Conservation (phyloP, 2,113 vertebrate genomes). For the Carassius carassius region DNA sequence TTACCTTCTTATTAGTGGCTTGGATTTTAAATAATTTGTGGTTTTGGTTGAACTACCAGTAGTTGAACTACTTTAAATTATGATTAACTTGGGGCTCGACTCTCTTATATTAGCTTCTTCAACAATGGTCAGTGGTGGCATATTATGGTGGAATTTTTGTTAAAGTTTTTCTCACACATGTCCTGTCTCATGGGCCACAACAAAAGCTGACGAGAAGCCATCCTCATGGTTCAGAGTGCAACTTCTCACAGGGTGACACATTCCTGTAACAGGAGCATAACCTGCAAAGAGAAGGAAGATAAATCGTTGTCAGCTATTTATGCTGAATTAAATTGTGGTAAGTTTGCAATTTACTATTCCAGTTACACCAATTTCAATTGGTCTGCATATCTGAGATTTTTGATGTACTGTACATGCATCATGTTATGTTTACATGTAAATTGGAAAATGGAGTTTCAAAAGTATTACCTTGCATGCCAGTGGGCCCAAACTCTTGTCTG, state of each 20-base stretch:
- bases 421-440: neutral
- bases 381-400: neutral
- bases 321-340: neutral
- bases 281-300: conserved; percentile 70
- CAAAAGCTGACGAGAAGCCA: conserved; percentile 96
- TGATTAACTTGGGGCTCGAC: neutral
- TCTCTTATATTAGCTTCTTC: too few species aligned
- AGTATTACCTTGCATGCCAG: conserved; percentile 93
- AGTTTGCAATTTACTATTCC: neutral
- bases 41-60: too few species aligned
- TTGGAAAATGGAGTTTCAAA: neutral
- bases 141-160: conserved; percentile 6
- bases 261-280: conserved; percentile 95
- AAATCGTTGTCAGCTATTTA: neutral
- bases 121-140: neutral
- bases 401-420: neutral
- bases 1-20: too few species aligned
- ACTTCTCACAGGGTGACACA: conserved; percentile 96
- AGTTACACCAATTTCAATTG: neutral
- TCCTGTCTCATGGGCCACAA: conserved; percentile 97
- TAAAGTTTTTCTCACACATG: conserved; percentile 88
- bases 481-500: conserved; percentile 94
- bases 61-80: neutral
- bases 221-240: conserved; percentile 98
- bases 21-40: too few species aligned